phyloP scores from a whole-genome alignment of 2,888 invertebrate genomes.

The Tromatobia lineatoria region DNA sequence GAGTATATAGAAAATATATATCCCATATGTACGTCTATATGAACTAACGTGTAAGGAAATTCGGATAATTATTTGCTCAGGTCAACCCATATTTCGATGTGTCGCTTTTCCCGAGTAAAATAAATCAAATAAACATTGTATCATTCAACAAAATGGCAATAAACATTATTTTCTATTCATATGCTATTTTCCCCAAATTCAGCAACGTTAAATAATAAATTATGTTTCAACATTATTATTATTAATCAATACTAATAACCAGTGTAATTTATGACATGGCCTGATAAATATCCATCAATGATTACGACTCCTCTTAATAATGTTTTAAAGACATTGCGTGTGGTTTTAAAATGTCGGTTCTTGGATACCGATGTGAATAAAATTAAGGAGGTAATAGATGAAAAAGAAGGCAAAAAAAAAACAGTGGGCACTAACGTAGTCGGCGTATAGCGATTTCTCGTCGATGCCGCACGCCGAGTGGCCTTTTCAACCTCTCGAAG shows the following conservation, averaged over 20 bases:
- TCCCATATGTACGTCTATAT: no score
- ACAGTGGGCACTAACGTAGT: conserved; percentile 20
- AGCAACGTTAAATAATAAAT: no score
- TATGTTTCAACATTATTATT: neutral
- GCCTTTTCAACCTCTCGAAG: conserved; percentile 64
- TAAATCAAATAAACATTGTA: no score
- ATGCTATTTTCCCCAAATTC: conserved; percentile 1
- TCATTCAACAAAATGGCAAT: no score
- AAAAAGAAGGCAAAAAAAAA: conserved; percentile 12
- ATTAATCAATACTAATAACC: conserved; percentile 16
- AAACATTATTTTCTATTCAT: neutral
- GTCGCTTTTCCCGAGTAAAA: no score
- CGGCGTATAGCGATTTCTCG: conserved; percentile 22
- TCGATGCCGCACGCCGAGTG: conserved; percentile 40
- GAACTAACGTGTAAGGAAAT: no score
- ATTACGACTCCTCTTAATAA: conserved; percentile 46
- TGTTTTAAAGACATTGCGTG: conserved; percentile 60
- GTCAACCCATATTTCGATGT: no score
- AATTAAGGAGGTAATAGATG: conserved; percentile 52
- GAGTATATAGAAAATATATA: no score
- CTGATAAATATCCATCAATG: conserved; percentile 54
- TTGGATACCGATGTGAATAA: conserved; percentile 41
- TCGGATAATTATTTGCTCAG: no score
- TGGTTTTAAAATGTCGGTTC: conserved; percentile 52
- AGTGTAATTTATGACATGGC: conserved; percentile 13